A percentile compares a stretch with the other conserved stretches of the same genome.
Evolutionary conservation across 2,113 vertebrate genomes (phyloP).

Genomic region (Sitta europaea): DNA sequence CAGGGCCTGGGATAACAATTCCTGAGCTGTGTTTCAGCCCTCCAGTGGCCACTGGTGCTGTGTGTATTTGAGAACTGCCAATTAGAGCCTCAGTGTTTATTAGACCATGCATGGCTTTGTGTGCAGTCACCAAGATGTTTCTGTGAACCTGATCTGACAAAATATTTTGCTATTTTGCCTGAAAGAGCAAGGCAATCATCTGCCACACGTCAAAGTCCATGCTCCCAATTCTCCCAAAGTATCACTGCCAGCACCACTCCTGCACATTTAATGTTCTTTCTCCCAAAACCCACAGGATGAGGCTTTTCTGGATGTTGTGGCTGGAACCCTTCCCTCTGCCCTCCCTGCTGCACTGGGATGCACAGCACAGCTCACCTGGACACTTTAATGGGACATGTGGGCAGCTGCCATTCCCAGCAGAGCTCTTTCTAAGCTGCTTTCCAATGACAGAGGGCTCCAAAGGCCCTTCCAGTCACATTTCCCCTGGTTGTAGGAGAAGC

Average conservation of each 20-base stretch:
- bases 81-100: not conserved
- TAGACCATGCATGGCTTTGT: not conserved
- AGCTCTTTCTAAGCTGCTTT: not conserved
- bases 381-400: accelerated
- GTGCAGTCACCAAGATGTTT: not conserved
- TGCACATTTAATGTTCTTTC: not conserved
- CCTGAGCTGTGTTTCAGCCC: not conserved
- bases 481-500: accelerated
- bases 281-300: accelerated
- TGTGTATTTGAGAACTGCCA: not conserved
- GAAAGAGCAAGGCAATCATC: not conserved
- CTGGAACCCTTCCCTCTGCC: not conserved
- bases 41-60: not conserved
- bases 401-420: no score
- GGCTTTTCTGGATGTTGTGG: not conserved
- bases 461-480: not conserved
- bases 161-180: not conserved
- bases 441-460: not conserved
- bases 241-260: not conserved
- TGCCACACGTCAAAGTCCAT: not conserved
- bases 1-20: not conserved
- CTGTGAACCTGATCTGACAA: not conserved
- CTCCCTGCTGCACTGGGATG: accelerated
- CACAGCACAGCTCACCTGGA: accelerated
- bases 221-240: not conserved